Percentiles rank a stretch among this genome's conserved stretches.
Conservation (phyloP, 2,113 vertebrate species). For the Glareola pratincola region DNA sequence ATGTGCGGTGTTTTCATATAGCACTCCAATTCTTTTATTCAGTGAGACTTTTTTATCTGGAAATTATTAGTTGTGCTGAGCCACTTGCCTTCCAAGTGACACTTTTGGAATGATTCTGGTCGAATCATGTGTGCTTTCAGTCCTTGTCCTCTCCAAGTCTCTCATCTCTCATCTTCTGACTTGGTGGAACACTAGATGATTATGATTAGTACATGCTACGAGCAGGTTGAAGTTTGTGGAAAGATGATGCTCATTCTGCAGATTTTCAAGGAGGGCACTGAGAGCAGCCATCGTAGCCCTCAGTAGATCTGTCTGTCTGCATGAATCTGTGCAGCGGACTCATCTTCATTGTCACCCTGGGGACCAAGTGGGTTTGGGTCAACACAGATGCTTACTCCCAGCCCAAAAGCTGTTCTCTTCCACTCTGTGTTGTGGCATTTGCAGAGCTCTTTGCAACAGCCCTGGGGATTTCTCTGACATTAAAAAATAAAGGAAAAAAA, state of each 20-base stretch:
- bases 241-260: neutral
- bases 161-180: neutral
- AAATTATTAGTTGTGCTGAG: neutral
- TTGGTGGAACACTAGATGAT: neutral
- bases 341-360: neutral
- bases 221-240: neutral
- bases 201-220: fast-evolving
- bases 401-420: neutral
- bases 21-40: neutral
- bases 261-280: fast-evolving
- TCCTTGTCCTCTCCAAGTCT: neutral
- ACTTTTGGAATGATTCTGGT: neutral
- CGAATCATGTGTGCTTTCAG: neutral
- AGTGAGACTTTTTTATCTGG: neutral
- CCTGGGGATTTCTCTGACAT: slow-evolving; percentile 41
- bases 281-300: neutral
- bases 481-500: neutral
- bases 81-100: neutral
- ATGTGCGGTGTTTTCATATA: neutral
- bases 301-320: neutral
- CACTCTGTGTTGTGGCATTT: neutral
- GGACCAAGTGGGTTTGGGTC: neutral
- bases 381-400: neutral
- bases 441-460: neutral
- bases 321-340: neutral